Base-by-base conservation (phyloP, 2,888 invertebrate genomes). In the Drosophila siamana region DNA sequence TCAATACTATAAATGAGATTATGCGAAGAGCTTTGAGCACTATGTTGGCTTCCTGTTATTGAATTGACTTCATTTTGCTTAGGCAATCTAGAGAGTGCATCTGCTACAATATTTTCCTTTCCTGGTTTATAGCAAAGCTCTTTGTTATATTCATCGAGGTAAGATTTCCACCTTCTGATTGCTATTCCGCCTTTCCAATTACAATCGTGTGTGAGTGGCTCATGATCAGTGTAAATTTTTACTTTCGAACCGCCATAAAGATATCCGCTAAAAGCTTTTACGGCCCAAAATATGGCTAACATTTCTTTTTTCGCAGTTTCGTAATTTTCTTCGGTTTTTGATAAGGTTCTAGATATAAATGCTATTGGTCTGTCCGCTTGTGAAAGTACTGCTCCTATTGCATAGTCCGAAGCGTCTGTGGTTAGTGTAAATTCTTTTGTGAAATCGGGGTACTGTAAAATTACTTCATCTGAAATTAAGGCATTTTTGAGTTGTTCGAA, bases 211-310 rank as follows among this genome's bases (percentile, higher is more conserved):
- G 33, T 62, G 11, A 62, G 44, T 4, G 64, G 64, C 36, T 64
- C 50, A n/a, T 64, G 54, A n/a, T 69, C 64, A 2, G 50, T 67
- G 3, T 62, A 62, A 1, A 56, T 56, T 33, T 56, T 67, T 0
- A 51, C 40, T 13, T 61, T 55, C 2, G 46, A 38, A 1, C 41
- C 41, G 15, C 61, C 66, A 11, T 67, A 61, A 19, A 62, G 19
- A n/a, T 57, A 62, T 1, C 16, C n/a, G 4, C 7, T 30, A 5
- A 36, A 50, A 13, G 36, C 4, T 26, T 50, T 46, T 22, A 64
- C 50, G 1, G 47, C 48, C 54, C 41, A 43, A 7, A n/a, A 4
- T 40, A 62, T 54, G 15, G 61, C 47, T 33, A 63, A 16, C 46
- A 63, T 63, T 56, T 63, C 40, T 28, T 56, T 63, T 44, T 46